A percentile compares a stretch with the other conserved stretches of the same genome.
These are phyloP conservation scores for Odocoileus hemionus DNA, from an alignment of 2,113 vertebrate genomes.

Conservation along the genomic window DNA sequence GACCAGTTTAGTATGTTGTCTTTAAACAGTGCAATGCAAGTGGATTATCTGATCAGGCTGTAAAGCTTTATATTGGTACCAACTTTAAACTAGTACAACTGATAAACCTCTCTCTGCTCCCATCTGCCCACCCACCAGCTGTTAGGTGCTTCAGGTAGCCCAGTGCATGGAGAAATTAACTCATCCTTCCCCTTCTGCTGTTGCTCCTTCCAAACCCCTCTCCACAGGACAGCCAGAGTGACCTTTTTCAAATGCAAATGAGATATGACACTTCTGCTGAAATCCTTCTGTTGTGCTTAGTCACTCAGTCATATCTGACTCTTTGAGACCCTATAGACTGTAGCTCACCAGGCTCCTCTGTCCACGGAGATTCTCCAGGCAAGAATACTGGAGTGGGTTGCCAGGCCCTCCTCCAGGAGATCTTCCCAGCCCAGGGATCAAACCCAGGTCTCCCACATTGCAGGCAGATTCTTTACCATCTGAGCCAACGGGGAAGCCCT, in stretches of 20 bases:
- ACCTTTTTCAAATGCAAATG: constrained; percentile 41
- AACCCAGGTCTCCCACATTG: neutral
- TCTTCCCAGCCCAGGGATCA: neutral
- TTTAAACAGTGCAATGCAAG: neutral
- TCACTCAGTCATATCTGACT: neutral
- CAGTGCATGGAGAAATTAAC: neutral
- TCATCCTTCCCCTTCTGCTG: neutral
- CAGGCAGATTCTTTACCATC: neutral
- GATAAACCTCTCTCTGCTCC: neutral
- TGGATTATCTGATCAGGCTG: neutral
- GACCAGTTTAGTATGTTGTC: neutral
- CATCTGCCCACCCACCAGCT: neutral
- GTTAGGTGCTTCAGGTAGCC: neutral
- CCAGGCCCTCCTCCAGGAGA: neutral
- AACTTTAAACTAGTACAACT: neutral
- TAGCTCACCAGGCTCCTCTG: neutral
- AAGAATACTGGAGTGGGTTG: neutral
- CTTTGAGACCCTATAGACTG: neutral
- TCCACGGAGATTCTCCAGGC: neutral
- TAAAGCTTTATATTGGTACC: neutral
- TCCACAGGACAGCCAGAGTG: neutral
- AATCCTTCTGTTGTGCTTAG: neutral
- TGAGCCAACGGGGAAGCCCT: neutral
- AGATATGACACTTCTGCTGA: neutral
- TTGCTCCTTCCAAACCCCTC: neutral